A percentile compares a stretch with the other conserved stretches of the same genome.
Conservation (phyloP, 1,140 invertebrate genomes). For the Agrilus planipennis region DNA sequence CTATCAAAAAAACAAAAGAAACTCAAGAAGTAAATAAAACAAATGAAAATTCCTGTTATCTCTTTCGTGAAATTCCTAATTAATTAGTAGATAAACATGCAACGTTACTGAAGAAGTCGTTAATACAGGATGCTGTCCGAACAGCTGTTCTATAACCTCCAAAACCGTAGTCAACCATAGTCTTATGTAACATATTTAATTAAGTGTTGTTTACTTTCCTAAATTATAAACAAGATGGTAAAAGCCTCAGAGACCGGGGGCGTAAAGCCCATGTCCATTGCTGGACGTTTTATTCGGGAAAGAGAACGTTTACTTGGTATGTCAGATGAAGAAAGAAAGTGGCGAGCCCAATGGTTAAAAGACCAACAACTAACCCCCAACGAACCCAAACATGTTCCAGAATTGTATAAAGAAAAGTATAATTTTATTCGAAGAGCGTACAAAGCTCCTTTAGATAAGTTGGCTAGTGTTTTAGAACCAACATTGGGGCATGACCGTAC, state of each 20-base stretch:
- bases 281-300: constrained; percentile 57
- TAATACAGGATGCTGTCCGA: too few species aligned
- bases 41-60: constrained; percentile 5
- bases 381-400: constrained; percentile 55
- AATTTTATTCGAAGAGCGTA: constrained; percentile 72
- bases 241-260: constrained; percentile 39
- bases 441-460: constrained; percentile 51
- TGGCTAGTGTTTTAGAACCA: constrained; percentile 45
- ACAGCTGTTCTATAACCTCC: too few species aligned
- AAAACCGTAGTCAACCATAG: too few species aligned
- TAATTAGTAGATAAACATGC: too few species aligned
- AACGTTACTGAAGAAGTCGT: too few species aligned
- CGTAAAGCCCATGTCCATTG: constrained; percentile 57
- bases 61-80: too few species aligned
- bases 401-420: constrained; percentile 51
- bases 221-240: background rate
- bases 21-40: constrained; percentile 5
- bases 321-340: constrained; percentile 69
- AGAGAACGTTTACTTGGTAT: constrained; percentile 70
- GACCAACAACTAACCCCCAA: constrained; percentile 63
- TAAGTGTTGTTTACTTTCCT: background rate
- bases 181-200: too few species aligned
- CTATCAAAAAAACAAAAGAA: too few species aligned
- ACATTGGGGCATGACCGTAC: constrained; percentile 43
- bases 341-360: constrained; percentile 70